A percentile compares a stretch with the other conserved stretches of the same genome.
These are phyloP conservation scores for Marisa cornuarietis DNA, from an alignment of 1,140 invertebrate species.

Conservation along the genomic window DNA sequence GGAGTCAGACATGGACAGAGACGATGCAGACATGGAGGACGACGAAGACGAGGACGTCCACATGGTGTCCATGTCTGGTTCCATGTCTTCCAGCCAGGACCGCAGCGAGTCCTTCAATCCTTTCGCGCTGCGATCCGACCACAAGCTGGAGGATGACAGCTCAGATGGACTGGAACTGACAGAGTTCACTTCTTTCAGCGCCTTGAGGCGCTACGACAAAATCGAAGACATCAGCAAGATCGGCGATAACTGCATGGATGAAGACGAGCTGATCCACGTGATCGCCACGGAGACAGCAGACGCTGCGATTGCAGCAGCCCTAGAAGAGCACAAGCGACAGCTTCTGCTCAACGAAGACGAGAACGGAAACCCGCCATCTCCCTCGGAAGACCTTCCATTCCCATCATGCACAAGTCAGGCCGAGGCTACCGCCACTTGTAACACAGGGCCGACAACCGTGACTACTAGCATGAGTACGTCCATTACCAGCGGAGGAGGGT, in stretches of 20 bases:
- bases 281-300: constrained; percentile 16
- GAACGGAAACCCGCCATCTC: constrained; percentile 22
- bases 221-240: constrained; percentile 61
- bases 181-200: constrained; percentile 12
- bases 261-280: constrained; percentile 11
- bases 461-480: not conserved
- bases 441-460: constrained; percentile 3
- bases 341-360: constrained; percentile 17
- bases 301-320: constrained; percentile 22
- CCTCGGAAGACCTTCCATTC: constrained; percentile 22
- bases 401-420: constrained; percentile 34
- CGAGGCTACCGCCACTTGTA: not conserved
- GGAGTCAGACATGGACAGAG: constrained; percentile 31
- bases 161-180: constrained; percentile 20
- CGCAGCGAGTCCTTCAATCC: constrained; percentile 18
- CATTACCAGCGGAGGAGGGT: not conserved
- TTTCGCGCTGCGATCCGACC: constrained; percentile 18
- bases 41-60: constrained; percentile 21
- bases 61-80: constrained; percentile 19
- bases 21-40: constrained; percentile 41
- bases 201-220: constrained; percentile 48
- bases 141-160: constrained; percentile 17
- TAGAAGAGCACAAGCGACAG: constrained; percentile 15
- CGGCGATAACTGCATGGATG: constrained; percentile 17
- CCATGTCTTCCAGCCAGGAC: constrained; percentile 24